These are phyloP conservation scores for Sterna hirundo DNA, from an alignment of 2,113 vertebrate species.

Conservation along the genomic window DNA sequence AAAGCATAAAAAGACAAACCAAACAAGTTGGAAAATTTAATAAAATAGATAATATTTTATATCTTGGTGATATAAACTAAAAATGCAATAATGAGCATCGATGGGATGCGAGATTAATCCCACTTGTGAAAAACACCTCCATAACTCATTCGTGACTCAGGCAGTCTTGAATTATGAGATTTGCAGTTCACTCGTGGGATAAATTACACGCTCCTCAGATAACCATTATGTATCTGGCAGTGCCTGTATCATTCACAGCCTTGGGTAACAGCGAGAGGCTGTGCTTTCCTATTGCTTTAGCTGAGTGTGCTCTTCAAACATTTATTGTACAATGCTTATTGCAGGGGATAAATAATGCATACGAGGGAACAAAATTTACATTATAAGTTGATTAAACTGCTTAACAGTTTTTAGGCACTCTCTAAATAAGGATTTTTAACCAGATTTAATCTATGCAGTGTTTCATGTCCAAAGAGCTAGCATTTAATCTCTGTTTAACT, in stretches of 20 bases:
- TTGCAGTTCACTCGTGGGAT: conserved; percentile 47
- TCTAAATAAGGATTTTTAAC: conserved; percentile 84
- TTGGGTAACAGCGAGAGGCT: conserved; percentile 47
- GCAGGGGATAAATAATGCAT: conserved; percentile 76
- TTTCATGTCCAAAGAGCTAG: conserved; percentile 82
- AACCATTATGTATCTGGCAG: conserved; percentile 56
- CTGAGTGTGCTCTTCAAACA: conserved; percentile 27
- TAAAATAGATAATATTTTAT: conserved; percentile 18
- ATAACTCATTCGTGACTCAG: conserved; percentile 51
- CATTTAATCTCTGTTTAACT: conserved; percentile 96
- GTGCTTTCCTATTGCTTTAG: conserved; percentile 45
- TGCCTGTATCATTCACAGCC: conserved; percentile 40
- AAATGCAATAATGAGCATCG: conserved; percentile 37
- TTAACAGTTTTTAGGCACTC: conserved; percentile 83
- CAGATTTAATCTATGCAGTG: conserved; percentile 83
- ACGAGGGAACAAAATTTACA: conserved; percentile 73
- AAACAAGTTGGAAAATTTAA: conserved; percentile 1
- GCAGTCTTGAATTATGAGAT: conserved; percentile 37
- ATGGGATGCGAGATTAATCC: conserved; percentile 26
- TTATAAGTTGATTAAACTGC: conserved; percentile 82
- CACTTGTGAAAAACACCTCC: conserved; percentile 46
- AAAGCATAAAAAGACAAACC: neutral
- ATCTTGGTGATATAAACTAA: neutral
- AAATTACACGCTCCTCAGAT: conserved; percentile 52
- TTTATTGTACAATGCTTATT: conserved; percentile 46